Base-by-base conservation (phyloP, 2,113 vertebrate genomes). In the Barnardius zonarius region DNA sequence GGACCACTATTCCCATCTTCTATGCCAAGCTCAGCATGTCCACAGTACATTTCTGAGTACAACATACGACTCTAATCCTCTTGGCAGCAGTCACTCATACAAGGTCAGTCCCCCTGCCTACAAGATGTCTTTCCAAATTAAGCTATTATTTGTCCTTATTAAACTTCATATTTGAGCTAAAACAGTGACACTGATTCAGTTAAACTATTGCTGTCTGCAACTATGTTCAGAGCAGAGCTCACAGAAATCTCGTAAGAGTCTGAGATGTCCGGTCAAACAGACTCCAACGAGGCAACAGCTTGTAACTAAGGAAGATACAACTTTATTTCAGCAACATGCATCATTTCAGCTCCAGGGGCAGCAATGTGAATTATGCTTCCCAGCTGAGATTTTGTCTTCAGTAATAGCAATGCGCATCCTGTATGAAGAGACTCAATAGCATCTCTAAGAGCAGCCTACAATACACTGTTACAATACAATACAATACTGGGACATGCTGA, bases 121-220 rank as follows among this genome's bases (percentile, higher is more conserved):
- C 20, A 90, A 68, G 54, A 90, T 67, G 85, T 46, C 48, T 81
- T 91, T 87, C 59, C 68, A 88, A 90, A 96, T 88, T 88, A 94
- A 90, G 72, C 46, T 90, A 79, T 74, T 90, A 73, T 96, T 95
- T 96, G 86, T 61, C 55, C 68, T 96, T 93, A 95, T 95, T 93
- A 92, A 96, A 87, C 67, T 76, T 90, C n/a, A 30, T 55, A 88
- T 92, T 83, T 90, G 92, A 96, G 83, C 55, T 93, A 89, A 88
- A 90, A 35, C 88, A 86, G 76, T 2, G 20, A 70, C 78, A 69
- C 23, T 78, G 85, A 96, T 94, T 90, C 79, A 64, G 75, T 96
- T 93, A 96, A 93, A 83, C 17, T 17, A 37, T 33, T 1, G 1
- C 77, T 66, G 84, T 95, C 94, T 95, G 70, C 41, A 85, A 49